A percentile compares a stretch with the other conserved stretches of the same genome.
These are phyloP conservation scores for Masticophis lateralis DNA, from an alignment of 2,797 vertebrate genomes.

Conservation along the genomic window DNA sequence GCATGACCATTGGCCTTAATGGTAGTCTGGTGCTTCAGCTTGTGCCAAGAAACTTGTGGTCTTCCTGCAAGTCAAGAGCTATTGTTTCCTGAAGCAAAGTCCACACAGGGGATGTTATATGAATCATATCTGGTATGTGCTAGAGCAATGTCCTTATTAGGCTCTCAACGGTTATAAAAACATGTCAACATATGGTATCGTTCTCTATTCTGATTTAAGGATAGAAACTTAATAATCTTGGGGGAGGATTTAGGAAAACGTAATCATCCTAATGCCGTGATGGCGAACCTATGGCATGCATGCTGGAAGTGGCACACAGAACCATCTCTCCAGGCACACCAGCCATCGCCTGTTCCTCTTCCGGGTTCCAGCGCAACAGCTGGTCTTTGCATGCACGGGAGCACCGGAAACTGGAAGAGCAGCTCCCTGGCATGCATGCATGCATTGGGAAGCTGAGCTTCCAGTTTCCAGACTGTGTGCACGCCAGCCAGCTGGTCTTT, in stretches of 20 bases:
- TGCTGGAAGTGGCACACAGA: too few relatives aligned
- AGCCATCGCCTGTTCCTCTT: too few relatives aligned
- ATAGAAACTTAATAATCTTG: neutral
- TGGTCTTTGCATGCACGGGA: too few relatives aligned
- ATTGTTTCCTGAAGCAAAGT: neutral
- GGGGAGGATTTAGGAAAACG: neutral
- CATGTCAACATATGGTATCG: neutral
- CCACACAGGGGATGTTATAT: neutral
- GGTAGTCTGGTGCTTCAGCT: neutral
- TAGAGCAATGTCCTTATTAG: neutral
- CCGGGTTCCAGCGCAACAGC: too few relatives aligned
- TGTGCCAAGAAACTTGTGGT: constrained; percentile 19
- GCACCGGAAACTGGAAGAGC: too few relatives aligned
- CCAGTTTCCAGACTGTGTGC: too few relatives aligned
- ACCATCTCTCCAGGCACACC: too few relatives aligned
- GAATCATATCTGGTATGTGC: neutral
- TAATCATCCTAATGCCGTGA: neutral
- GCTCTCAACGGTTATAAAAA: neutral
- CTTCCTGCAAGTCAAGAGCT: neutral
- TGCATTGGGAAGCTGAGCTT: too few relatives aligned
- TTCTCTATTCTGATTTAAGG: neutral
- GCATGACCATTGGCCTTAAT: neutral
- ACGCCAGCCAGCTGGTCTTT: too few relatives aligned
- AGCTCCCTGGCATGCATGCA: too few relatives aligned
- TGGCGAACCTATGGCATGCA: too few relatives aligned